Evolutionary conservation across 30 jellyfish, hydroid and myxozoan species (phyloP), one percentile per base, ranked within the genome.

Genomic region (Hydractinia echinata): DNA sequence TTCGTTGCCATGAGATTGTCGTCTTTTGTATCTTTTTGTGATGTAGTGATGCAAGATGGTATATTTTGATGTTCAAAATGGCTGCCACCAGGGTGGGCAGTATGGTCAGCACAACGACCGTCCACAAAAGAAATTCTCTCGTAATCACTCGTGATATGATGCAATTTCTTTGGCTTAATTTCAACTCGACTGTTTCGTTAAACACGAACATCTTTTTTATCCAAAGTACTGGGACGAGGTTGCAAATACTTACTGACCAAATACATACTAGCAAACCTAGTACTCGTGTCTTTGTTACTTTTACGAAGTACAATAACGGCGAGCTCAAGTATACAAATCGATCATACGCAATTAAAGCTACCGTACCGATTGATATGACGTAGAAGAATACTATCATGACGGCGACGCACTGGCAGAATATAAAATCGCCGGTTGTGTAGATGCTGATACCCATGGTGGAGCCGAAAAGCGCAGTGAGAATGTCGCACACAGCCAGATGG

Each of bases 401-500:
- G 48, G 79, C 55, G 19, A 83, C 54, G 8, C 49, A 48, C 69
- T 88, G 76, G 77, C 96, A 88, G 76, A 60, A 88, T 18, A 51
- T 51, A 53, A 82, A 82, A 62, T 88, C 89, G 51, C 92, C 96
- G 52, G 55, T 52, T 14, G 66, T 60, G 53, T 30, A 56, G 16
- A 83, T 61, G 69, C 88, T 73, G 50, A 83, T 20, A 5, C 96
- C 89, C 8, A 76, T 67, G 52, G 81, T 51, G 8, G 60, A 53
- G 44, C 89, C 96, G 62, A 78, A 61, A 6, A 69, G 82, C 49
- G 94, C 77, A n/a, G 77, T 69, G 20, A 83, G 49, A 66, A 76
- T 18, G 76, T 88, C 96, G 39, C 89, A 81, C 5, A 77, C 50
- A 8, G 96, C 96, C 58, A 88, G 82, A 72, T 83, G 89, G 74